Base-by-base conservation (phyloP, 2,888 invertebrate genomes). In the Anagyrus pseudococci region DNA sequence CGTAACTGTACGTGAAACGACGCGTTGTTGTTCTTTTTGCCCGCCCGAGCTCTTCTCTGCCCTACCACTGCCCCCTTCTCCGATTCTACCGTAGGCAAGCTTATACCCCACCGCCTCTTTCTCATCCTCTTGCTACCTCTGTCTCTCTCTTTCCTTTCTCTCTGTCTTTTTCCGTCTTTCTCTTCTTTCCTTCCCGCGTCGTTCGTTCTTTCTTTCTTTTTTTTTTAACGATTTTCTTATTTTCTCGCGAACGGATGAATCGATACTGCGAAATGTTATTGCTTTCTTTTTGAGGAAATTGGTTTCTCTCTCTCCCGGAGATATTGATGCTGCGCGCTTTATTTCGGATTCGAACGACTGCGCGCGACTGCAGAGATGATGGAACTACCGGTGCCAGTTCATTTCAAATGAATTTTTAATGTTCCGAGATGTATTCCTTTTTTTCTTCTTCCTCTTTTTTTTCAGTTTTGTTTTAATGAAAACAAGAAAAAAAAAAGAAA, bases 261-360 rank as follows among this genome's bases (percentile, higher is more conserved):
- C 67, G 65, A 68, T 68, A 62, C 56, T 49, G 67, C 63, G 60
- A 66, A 63, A 67, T 53, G 52, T 56, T 53, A 59, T 56, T 56
- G 52, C 43, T 37, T 37, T 57, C 47, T n/a, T 29, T 33, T 56
- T 44, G 26, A 10, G 3, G 17, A 33, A 20, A 6, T 23, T 10
- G 19, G 52, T 19, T n/a, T 43, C 10, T n/a, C 43, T 43, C 17
- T 19, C 17, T n/a, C 43, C 8, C 43, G 8, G n/a, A 3, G 41
- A 1, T 17, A 10, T 10, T 29, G 29, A 29, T 29, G 29, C 29
- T 29, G 29, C 29, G 6, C 6, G 10, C 10, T 4, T 29, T 29
- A 7, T 10, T 29, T 29, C 10, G 29, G n/a, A n/a, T n/a, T n/a
- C n/a, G n/a, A n/a, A n/a, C 55, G 54, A 50, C 60, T 37, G 43